Evolutionary conservation across 2,113 vertebrate species (phyloP).

Genomic region (Spilogale gracilis): DNA sequence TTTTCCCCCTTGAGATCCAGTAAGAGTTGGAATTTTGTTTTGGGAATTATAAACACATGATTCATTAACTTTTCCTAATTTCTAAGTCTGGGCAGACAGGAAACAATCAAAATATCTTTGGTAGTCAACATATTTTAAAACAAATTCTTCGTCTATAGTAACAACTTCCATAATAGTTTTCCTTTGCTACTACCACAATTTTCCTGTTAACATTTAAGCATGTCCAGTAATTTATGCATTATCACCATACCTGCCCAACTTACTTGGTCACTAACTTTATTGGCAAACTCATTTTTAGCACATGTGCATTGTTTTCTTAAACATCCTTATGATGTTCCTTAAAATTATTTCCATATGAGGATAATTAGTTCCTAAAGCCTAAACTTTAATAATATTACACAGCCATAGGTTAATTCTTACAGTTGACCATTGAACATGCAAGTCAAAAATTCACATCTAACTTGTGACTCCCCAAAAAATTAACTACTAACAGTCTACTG

Average conservation of each 20-base stretch:
- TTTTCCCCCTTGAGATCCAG: background rate
- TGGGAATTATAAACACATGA: background rate
- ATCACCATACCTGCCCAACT: background rate
- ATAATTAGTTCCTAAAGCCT: background rate
- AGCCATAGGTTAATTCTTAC: background rate
- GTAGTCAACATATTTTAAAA: background rate
- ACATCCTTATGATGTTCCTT: background rate
- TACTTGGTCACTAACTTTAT: background rate
- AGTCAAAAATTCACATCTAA: background rate
- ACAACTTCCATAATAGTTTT: background rate
- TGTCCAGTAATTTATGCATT: background rate
- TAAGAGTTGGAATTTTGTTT: background rate
- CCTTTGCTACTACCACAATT: background rate
- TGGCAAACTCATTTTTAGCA: background rate
- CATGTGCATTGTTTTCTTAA: background rate
- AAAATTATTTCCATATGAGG: background rate
- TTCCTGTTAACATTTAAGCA: background rate
- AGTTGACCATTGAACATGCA: background rate
- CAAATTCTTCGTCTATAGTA: background rate
- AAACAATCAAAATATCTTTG: background rate
- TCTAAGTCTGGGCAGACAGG: background rate
- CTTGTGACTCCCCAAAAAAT: background rate
- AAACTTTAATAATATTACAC: background rate
- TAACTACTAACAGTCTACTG: background rate
- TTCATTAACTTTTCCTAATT: background rate